Base-by-base conservation (phyloP, 2,888 invertebrate genomes). In the Callimorpha dominula region DNA sequence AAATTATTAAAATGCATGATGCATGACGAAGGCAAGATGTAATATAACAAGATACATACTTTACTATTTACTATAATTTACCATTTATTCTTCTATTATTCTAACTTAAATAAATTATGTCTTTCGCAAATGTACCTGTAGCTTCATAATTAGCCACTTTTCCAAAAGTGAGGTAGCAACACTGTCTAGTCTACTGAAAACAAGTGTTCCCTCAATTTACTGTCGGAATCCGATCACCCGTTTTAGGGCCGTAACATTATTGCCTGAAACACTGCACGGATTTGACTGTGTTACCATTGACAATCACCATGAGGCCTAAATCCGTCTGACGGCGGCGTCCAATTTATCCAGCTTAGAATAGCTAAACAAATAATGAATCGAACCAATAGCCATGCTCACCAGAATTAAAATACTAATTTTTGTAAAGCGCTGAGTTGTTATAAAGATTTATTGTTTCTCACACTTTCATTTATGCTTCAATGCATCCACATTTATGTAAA, bases 401-500 rank as follows among this genome's bases (percentile, higher is more conserved):
- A 74, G 71, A 77, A 75, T 82, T 79, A 78, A 71, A 74, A 70
- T 75, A 85, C 80, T 84, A 81, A 84, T 85, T 68, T 75, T 78
- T 79, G 73, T 78, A 70, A 80, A 78, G 71, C 77, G 70, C 78
- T 70, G 66, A 80, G 70, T 74, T 77, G 46, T 65, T 69, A 77
- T 70, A 68, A 64, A 72, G 31, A 72, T 78, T 60, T 68, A 71
- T 68, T 80, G 76, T 72, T 74, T 57, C 74, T 80, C 75, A 79
- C 84, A 81, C 75, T 79, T 70, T 78, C 84, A 86, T 82, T 77
- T 80, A 75, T 81, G 77, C 74, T 81, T 80, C 65, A 86, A 85
- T 83, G 82, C 90, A 90, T 90, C 78, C 83, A 81, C 88, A 91
- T 89, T 77, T 87, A 77, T 90, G 87, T 91, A 90, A 90, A 91